phyloP scores from a whole-genome alignment of 2,113 vertebrate genomes.

The Nymphicus hollandicus region DNA sequence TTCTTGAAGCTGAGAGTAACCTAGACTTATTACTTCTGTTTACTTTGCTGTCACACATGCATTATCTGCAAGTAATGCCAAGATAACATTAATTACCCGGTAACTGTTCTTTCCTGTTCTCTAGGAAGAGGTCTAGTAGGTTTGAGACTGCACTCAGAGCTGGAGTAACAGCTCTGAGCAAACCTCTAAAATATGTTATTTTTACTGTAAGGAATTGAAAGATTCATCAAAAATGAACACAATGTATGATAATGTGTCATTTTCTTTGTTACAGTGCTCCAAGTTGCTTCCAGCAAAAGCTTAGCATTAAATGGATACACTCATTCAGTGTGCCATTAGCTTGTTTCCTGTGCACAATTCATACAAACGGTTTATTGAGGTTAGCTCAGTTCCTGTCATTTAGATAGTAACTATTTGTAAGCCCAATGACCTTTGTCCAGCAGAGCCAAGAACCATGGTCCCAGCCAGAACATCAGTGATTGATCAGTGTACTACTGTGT shows the following conservation, averaged over 20 bases:
- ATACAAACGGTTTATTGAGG: background rate
- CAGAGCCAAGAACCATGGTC: background rate
- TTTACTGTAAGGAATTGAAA: background rate
- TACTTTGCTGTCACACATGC: background rate
- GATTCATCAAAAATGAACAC: background rate
- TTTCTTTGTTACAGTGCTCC: background rate
- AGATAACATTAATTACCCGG: background rate
- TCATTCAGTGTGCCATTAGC: background rate
- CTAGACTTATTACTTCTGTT: background rate
- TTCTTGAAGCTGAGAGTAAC: background rate
- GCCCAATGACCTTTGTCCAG: conserved; percentile 18
- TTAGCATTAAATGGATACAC: background rate
- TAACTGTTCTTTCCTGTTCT: background rate
- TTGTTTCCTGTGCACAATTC: background rate
- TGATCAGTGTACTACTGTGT: background rate
- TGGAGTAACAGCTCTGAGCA: background rate
- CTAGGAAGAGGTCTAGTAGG: background rate
- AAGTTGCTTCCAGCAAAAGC: background rate
- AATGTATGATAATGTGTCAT: background rate
- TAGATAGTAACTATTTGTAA: conserved; percentile 17
- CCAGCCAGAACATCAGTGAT: background rate
- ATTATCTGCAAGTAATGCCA: background rate
- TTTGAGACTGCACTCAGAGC: background rate
- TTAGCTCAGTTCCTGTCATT: background rate
- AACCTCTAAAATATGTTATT: background rate